phyloP scores from a whole-genome alignment of 2,113 vertebrate genomes.

The Esox niger region DNA sequence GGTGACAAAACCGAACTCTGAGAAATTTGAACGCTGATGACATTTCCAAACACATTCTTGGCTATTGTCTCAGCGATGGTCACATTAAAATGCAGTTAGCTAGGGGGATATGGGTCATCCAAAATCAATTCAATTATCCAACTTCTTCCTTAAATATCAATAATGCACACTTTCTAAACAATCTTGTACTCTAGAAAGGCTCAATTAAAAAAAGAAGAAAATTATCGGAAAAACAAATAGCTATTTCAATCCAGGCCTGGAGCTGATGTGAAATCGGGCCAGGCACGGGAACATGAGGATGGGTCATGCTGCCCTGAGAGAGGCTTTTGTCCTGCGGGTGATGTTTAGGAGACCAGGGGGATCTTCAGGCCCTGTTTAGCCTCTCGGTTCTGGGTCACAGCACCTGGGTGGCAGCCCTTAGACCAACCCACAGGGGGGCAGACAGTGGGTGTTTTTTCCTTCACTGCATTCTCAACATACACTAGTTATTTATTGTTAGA shows the following conservation, averaged over 20 bases:
- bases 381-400: conserved; percentile 58
- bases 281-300: conserved; percentile 25
- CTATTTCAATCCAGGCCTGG: too few relatives aligned
- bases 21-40: conserved; percentile 58
- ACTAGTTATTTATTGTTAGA: background rate
- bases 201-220: too few relatives aligned
- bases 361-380: conserved; percentile 56
- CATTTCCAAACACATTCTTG: conserved; percentile 66
- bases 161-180: too few relatives aligned
- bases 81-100: too few relatives aligned
- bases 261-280: too few relatives aligned
- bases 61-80: conserved; percentile 58
- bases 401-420: conserved; percentile 52
- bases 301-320: conserved; percentile 40
- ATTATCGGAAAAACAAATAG: too few relatives aligned
- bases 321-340: conserved; percentile 43
- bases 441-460: background rate
- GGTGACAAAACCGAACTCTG: conserved; percentile 31
- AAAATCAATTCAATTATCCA: too few relatives aligned
- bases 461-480: background rate
- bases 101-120: too few relatives aligned
- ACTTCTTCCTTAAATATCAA: too few relatives aligned
- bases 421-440: conserved; percentile 20
- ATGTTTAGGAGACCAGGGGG: conserved; percentile 33
- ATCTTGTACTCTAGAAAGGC: too few relatives aligned